Conservation (phyloP, 2,113 vertebrate genomes). For the Chauna torquata region DNA sequence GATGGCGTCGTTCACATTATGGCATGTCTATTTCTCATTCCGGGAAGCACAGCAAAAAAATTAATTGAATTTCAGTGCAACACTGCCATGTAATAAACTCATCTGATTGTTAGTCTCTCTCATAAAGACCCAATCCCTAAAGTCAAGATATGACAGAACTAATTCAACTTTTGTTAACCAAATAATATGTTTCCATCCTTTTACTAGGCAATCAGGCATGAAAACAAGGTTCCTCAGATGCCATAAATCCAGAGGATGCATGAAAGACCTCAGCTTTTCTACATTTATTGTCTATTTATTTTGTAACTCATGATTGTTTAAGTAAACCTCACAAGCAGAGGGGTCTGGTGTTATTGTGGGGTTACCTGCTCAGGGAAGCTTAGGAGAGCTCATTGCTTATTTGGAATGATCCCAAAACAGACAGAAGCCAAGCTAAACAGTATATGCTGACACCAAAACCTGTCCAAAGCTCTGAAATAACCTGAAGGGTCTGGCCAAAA, state of each 20-base stretch:
- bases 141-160: neutral
- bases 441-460: neutral
- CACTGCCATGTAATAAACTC: constrained; percentile 11
- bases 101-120: neutral
- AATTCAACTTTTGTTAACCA: neutral
- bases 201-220: neutral
- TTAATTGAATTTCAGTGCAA: constrained; percentile 35
- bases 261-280: neutral
- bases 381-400: neutral
- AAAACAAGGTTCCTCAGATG: neutral
- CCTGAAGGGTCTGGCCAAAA: neutral
- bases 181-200: neutral
- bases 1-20: neutral
- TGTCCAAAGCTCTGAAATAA: neutral
- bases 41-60: neutral
- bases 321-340: neutral
- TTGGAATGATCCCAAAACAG: neutral
- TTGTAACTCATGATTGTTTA: neutral
- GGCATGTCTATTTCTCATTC: neutral
- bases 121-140: neutral
- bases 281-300: neutral
- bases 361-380: neutral
- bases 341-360: neutral
- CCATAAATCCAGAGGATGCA: neutral
- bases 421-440: neutral